A percentile compares a stretch with the other conserved stretches of the same genome.
phyloP scores from a whole-genome alignment of 2,888 invertebrate species.

The Eristalis tenax region DNA sequence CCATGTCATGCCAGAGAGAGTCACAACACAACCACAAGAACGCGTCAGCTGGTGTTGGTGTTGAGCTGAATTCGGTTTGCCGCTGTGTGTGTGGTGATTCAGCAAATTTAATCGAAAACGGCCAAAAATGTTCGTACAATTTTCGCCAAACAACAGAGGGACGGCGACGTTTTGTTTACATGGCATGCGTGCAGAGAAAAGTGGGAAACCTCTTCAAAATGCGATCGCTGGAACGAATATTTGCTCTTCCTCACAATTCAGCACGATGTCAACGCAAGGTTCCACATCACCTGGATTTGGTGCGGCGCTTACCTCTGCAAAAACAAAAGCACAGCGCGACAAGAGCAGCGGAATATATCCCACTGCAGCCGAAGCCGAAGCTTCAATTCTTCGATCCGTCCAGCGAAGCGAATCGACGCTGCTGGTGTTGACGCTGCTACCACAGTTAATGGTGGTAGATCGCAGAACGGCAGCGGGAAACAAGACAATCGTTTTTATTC shows the following conservation, averaged over 20 bases:
- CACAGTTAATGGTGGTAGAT: conserved; percentile 16
- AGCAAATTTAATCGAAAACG: conserved; percentile 5
- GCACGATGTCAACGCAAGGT: neutral
- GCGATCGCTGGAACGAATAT: neutral
- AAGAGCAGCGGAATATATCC: neutral
- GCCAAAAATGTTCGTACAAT: neutral
- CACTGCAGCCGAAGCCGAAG: neutral
- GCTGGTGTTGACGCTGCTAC: neutral
- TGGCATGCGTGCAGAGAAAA: neutral
- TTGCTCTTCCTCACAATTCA: neutral
- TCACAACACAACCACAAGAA: neutral
- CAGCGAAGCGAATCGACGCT: conserved; percentile 44
- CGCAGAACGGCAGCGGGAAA: conserved; percentile 17
- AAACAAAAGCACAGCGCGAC: neutral
- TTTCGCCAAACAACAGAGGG: neutral
- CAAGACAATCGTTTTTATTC: conserved; percentile 53
- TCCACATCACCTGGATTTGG: neutral
- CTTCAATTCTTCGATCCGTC: conserved; percentile 3
- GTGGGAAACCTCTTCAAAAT: neutral
- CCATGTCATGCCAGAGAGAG: conserved; percentile 8
- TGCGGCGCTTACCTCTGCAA: neutral
- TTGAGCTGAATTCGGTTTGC: neutral
- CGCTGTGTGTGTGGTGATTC: neutral
- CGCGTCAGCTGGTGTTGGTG: neutral
- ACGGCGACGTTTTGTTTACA: conserved; percentile 16